Evolutionary conservation across 2,113 vertebrate genomes (phyloP), one percentile per base, ranked within the genome.

Genomic region (Platysternon megacephalum): DNA sequence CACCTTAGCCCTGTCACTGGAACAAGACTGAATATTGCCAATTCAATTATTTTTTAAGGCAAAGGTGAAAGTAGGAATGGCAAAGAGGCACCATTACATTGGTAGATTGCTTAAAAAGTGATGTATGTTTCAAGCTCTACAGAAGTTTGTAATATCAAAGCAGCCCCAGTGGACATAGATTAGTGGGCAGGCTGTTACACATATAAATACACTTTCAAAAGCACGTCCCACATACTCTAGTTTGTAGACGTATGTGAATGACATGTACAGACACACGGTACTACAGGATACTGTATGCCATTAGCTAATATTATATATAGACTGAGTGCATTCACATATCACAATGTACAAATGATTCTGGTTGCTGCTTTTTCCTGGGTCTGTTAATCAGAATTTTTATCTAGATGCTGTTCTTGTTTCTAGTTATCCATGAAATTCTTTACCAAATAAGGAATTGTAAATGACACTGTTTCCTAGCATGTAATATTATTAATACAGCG

Each of bases 371-470:
- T 81, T 46, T 88, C 46, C 61, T 84, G n/a, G 78, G 85, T 56
- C 42, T 14, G 85, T 76, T 79, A 87, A 93, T 56, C 11, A 2
- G 29, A 49, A 2, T 61, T 95, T 96, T 93, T 76, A 93, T 13
- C 76, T 86, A 93, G 88, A 87, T 61, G 76, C 29, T 90, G n/a
- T 79, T 94, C 72, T 93, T 53, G 53, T 87, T 85, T 61, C 17
- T 68, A n/a, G 3, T 51, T 74, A 76, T 32, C 96, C 87, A 72
- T 58, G 29, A 91, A 86, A 78, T 55, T 35, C 26, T 93, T 95
- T 85, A 91, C 35, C 19, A 87, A 94, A 89, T 44, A 90, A 93
- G 53, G 85, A 93, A 65, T 9, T n/a, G 19, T 19, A 93, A 94
- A 80, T 28, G 0, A 24, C 14, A 78, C 9, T 90, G 32, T 83